A percentile compares a stretch with the other conserved stretches of the same genome.
These are phyloP conservation scores for Drosophila limbata DNA, from an alignment of 2,888 invertebrate genomes.

Conservation along the genomic window DNA sequence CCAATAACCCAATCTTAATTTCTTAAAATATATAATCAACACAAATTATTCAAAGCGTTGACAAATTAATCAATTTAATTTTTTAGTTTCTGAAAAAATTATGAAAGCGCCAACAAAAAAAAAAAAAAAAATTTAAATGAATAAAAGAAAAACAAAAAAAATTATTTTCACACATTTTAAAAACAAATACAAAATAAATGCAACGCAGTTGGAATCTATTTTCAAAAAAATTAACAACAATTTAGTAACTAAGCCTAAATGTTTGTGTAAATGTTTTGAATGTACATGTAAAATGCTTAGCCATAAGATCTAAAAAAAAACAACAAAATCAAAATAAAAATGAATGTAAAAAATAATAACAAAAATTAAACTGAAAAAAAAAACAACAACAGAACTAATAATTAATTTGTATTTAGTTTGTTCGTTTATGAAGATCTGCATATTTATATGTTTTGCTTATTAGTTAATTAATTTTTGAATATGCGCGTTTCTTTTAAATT, in stretches of 20 bases:
- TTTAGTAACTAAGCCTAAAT: conserved; percentile 39
- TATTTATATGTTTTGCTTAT: conserved; percentile 51
- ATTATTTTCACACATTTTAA: conserved; percentile 49
- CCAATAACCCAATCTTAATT: conserved; percentile 17
- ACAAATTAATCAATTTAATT: conserved; percentile 2
- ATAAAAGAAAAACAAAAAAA: conserved; percentile 12
- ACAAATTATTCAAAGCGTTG: conserved; percentile 8
- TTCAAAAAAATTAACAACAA: conserved; percentile 45
- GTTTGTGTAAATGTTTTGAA: conserved; percentile 74
- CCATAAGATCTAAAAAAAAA: conserved; percentile 31
- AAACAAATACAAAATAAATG: conserved; percentile 7
- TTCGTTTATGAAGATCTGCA: conserved; percentile 55
- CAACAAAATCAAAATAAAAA: conserved; percentile 33
- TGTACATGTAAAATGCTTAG: conserved; percentile 55
- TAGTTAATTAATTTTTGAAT: conserved; percentile 48
- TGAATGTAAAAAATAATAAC: conserved; percentile 51
- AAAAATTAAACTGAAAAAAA: conserved; percentile 21
- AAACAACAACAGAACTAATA: conserved; percentile 22
- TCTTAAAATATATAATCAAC: background rate
- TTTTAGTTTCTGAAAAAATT: conserved; percentile 22
- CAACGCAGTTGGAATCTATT: conserved; percentile 45
- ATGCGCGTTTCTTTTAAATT: conserved; percentile 34
- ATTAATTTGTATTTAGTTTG: conserved; percentile 54
- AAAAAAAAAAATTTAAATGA: background rate
- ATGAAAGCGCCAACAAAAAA: background rate